Evolutionary conservation across 2,888 invertebrate species (phyloP), one percentile per base, ranked within the genome.

Genomic region (Meteorus colon): DNA sequence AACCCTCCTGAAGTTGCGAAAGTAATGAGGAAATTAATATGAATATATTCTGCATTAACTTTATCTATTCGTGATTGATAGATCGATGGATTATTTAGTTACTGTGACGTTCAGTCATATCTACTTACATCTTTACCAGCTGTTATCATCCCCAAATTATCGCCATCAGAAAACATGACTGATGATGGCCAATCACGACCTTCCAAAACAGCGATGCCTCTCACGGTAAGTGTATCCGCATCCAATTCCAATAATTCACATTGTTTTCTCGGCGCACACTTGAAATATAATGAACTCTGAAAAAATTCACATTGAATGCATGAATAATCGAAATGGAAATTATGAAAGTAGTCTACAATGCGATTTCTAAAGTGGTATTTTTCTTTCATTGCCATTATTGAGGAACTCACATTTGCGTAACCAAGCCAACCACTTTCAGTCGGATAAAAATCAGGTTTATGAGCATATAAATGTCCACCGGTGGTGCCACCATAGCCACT

Each of bases 401-500:
- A 6, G 12, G 29, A 70, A 90, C 92, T 91, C 89, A 96, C 96
- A 90, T 94, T 94, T 88, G 96, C 96, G 91, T 93, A 96, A 29
- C 97, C 96, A 79, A 98, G 91, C 95, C 96, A 97, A 68, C 96
- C 96, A 67, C 93, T 92, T 86, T 96, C 96, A 80, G 94, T 94
- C 8, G 94, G 94, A 87, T 93, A 92, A 88, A 97, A 96, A 88
- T 97, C 95, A 34, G 94, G 93, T 89, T 96, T 96, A 87, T 95
- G 94, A 80, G 94, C 91, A 87, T 97, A 96, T 29, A 97, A 92
- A 86, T 96, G 95, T n/a, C 97, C 98, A 90, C 95, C 95, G 81
- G 97, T 93, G 8, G 98, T 97, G 80, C 96, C 97, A 69, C 96
- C 96, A 88, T 97, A 97, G 8, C 99, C 99, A 70, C 98, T 96